These are phyloP conservation scores for Elephantulus edwardii DNA, from an alignment of 2,113 vertebrate genomes.

Conservation along the genomic window DNA sequence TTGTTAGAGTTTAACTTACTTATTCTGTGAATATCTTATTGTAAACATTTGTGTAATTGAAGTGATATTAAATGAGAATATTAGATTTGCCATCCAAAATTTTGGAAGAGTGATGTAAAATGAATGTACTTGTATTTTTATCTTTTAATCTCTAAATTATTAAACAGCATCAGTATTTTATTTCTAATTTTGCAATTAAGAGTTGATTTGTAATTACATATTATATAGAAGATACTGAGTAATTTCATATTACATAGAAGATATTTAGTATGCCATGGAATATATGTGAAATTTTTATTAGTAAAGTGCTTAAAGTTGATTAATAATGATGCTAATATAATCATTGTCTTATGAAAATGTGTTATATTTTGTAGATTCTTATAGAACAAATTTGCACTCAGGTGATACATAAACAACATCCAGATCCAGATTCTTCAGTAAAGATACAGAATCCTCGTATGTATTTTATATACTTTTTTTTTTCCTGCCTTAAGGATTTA, in stretches of 20 bases:
- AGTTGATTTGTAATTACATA: conserved; percentile 23
- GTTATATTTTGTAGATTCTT: conserved; percentile 88
- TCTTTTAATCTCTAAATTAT: conserved; percentile 22
- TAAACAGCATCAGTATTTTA: neutral
- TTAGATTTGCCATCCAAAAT: neutral
- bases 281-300: neutral
- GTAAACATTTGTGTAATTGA: conserved; percentile 50
- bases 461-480: no score
- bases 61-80: conserved; percentile 53
- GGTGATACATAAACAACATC: conserved; percentile 98
- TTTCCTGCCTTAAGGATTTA: no score
- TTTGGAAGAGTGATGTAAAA: conserved; percentile 43
- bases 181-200: conserved; percentile 49
- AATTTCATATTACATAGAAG: neutral
- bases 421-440: conserved; percentile 96
- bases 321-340: conserved; percentile 6
- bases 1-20: conserved; percentile 71
- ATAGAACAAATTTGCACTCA: conserved; percentile 98
- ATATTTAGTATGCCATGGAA: neutral
- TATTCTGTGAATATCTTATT: conserved; percentile 73
- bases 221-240: no score
- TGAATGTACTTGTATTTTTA: conserved; percentile 7
- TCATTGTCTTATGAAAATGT: no score
- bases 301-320: neutral
- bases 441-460: conserved; percentile 99